Evolutionary conservation across 1,140 invertebrate species (phyloP).

Genomic region (Drosophila rufa): DNA sequence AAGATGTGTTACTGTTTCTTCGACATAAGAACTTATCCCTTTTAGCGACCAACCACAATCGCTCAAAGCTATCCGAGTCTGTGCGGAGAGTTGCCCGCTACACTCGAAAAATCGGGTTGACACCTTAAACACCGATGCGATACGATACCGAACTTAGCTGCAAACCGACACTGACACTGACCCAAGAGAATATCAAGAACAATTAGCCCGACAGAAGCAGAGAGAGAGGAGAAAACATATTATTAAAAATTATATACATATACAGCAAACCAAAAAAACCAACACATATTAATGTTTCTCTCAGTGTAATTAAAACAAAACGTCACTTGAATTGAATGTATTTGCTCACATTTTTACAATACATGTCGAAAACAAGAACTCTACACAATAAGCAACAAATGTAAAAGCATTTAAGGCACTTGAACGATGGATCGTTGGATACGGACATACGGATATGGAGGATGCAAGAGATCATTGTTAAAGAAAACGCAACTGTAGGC

Average conservation of each 20-base stretch:
- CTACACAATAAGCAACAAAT: conserved; percentile 69
- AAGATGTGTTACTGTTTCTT: conserved; percentile 59
- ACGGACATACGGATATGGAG: conserved; percentile 24
- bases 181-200: conserved; percentile 60
- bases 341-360: conserved; percentile 82
- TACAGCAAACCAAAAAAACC: conserved; percentile 32
- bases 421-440: conserved; percentile 46
- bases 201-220: conserved; percentile 50
- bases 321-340: conserved; percentile 76
- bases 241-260: conserved; percentile 49
- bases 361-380: conserved; percentile 52
- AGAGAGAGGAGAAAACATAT: conserved; percentile 33
- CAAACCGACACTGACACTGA: conserved; percentile 81
- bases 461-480: conserved; percentile 61
- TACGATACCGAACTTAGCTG: conserved; percentile 80
- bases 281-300: conserved; percentile 77
- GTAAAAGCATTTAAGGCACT: conserved; percentile 78
- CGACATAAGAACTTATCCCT: conserved; percentile 78
- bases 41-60: conserved; percentile 70
- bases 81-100: conserved; percentile 74
- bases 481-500: conserved; percentile 58
- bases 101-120: conserved; percentile 29
- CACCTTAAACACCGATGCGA: neutral
- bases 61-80: conserved; percentile 72
- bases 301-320: conserved; percentile 75